These are phyloP conservation scores for Anthrax anthrax DNA, from an alignment of 2,888 invertebrate genomes.

Conservation along the genomic window DNA sequence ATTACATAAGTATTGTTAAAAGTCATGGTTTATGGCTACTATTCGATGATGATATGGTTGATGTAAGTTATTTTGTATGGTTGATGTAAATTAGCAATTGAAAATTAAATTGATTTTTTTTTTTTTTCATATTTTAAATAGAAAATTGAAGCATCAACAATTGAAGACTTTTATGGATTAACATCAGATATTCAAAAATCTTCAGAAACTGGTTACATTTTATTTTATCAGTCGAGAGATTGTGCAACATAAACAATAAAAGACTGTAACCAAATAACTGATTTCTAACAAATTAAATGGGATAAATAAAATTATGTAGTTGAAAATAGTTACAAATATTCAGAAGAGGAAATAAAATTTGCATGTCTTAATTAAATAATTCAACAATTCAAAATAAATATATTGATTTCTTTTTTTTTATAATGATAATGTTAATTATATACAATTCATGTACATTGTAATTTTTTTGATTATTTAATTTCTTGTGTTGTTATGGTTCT, in stretches of 20 bases:
- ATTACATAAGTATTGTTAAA: slow-evolving; percentile 99
- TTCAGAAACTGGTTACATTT: slow-evolving; percentile 98
- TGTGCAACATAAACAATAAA: not conserved
- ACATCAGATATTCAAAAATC: slow-evolving; percentile 98
- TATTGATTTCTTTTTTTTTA: too few species aligned
- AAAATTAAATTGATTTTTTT: slow-evolving; percentile 6
- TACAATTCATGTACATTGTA: too few species aligned
- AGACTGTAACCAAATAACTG: too few species aligned
- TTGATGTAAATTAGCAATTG: not conserved
- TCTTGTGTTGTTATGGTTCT: too few species aligned
- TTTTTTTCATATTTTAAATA: slow-evolving; percentile 34
- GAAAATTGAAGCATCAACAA: slow-evolving; percentile 98
- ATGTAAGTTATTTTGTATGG: slow-evolving; percentile 51
- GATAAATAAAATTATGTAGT: too few species aligned
- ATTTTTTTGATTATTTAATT: too few species aligned
- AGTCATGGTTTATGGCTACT: slow-evolving; percentile 98
- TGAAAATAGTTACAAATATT: too few species aligned
- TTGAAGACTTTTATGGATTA: slow-evolving; percentile 99
- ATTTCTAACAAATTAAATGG: too few species aligned
- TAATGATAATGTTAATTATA: too few species aligned
- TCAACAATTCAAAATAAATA: too few species aligned
- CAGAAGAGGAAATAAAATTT: too few species aligned
- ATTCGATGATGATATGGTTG: slow-evolving; percentile 99
- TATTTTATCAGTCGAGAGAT: slow-evolving; percentile 95
- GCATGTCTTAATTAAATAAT: too few species aligned